These are phyloP conservation scores for Mormyrus hasselquistii DNA, from an alignment of 2,797 vertebrate species.

Conservation along the genomic window DNA sequence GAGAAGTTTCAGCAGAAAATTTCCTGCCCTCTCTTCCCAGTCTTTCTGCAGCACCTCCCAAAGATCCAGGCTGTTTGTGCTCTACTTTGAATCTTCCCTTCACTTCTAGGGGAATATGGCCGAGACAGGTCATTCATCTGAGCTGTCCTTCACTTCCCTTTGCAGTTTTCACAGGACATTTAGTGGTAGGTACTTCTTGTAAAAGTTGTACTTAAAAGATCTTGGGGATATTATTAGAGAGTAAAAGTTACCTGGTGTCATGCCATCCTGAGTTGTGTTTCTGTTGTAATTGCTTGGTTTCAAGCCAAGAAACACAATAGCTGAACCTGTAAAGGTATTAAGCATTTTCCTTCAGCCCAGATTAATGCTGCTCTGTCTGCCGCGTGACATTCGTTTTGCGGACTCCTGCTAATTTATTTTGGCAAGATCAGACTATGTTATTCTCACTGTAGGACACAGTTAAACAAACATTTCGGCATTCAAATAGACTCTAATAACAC, in stretches of 20 bases:
- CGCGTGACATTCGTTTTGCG: neutral
- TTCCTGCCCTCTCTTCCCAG: neutral
- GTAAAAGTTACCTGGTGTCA: neutral
- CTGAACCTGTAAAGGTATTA: neutral
- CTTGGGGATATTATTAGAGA: neutral
- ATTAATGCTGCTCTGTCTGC: neutral
- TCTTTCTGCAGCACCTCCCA: neutral
- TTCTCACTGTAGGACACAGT: neutral
- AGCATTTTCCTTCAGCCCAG: neutral
- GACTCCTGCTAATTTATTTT: neutral
- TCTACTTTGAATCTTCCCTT: neutral
- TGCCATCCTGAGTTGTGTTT: neutral
- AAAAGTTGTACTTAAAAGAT: neutral
- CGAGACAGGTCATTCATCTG: neutral
- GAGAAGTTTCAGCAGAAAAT: neutral
- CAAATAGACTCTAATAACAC: neutral
- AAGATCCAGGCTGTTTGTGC: neutral
- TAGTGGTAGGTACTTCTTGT: neutral
- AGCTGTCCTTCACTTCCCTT: neutral
- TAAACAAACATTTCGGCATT: neutral
- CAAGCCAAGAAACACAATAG: neutral
- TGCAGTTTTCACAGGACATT: neutral
- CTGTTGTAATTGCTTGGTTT: neutral
- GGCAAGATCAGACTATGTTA: conserved; percentile 4
- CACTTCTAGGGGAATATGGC: neutral